phyloP scores from a whole-genome alignment of 1,140 invertebrate genomes.

The Zeugodacus cucurbitae region DNA sequence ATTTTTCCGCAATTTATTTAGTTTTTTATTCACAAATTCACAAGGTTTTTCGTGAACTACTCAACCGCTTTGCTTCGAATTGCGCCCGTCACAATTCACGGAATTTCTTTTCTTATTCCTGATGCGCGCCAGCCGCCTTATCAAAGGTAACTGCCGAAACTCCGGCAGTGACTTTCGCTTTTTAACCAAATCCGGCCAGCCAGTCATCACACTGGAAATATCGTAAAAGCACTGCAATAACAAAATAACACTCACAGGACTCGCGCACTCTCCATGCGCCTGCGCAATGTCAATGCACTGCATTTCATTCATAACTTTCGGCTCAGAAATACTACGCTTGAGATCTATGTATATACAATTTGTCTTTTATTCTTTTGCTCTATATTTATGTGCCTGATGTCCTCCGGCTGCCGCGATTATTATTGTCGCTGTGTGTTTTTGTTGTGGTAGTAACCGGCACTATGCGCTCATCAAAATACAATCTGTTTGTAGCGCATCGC shows the following conservation, averaged over 20 bases:
- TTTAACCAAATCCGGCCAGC: not conserved
- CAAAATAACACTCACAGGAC: not conserved
- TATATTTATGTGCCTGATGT: not conserved
- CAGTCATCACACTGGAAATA: not conserved
- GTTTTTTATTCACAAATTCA: not conserved
- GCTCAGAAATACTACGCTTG: no score
- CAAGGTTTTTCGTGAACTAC: not conserved
- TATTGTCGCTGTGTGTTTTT: not conserved
- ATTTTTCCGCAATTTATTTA: not conserved
- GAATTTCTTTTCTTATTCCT: not conserved
- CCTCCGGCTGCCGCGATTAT: not conserved
- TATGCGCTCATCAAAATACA: not conserved
- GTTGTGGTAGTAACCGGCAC: not conserved
- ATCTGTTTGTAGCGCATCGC: not conserved
- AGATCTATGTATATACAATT: no score
- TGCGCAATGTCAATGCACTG: not conserved
- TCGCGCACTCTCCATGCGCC: not conserved
- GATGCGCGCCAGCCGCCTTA: not conserved
- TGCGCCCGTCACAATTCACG: not conserved
- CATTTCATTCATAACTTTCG: conserved; percentile 29
- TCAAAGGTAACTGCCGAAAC: not conserved
- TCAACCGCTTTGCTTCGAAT: not conserved
- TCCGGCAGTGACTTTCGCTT: not conserved
- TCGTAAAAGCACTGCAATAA: not conserved
- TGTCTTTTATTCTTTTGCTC: not conserved